phyloP scores from a whole-genome alignment of 1,140 invertebrate genomes.

The Sitodiplosis mosellana region DNA sequence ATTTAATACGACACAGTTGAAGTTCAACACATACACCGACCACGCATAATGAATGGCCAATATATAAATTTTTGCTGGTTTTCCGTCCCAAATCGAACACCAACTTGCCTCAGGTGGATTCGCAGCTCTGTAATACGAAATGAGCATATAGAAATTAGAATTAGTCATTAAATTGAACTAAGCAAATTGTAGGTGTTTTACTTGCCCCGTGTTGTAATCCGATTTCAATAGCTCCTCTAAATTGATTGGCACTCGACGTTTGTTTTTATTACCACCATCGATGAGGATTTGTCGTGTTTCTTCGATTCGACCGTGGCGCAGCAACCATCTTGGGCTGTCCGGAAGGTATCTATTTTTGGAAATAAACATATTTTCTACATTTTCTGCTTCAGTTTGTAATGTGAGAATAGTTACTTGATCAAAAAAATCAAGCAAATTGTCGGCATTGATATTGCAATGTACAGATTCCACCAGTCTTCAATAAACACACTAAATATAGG shows the following conservation, averaged over 20 bases:
- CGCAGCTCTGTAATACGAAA: not conserved
- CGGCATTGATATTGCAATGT: conserved; percentile 25
- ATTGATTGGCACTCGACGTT: conserved; percentile 20
- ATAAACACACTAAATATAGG: conserved; percentile 22
- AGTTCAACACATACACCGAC: conserved; percentile 23
- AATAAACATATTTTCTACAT: no score
- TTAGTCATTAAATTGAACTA: no score
- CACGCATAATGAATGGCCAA: conserved; percentile 19
- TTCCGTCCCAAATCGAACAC: conserved; percentile 17
- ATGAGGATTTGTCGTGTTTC: conserved; percentile 20
- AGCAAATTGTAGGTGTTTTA: no score
- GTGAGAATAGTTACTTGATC: conserved; percentile 21
- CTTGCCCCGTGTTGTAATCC: no score
- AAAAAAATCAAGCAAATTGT: conserved; percentile 22
- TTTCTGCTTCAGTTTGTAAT: no score
- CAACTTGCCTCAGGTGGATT: conserved; percentile 14
- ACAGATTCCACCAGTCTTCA: conserved; percentile 24
- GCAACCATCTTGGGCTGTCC: conserved; percentile 26
- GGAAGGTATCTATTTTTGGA: no score
- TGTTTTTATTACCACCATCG: conserved; percentile 20
- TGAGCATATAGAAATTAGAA: not conserved
- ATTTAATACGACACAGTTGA: conserved; percentile 26
- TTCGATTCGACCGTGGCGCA: conserved; percentile 14
- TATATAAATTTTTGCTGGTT: conserved; percentile 15
- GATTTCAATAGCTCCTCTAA: conserved; percentile 6